Evolutionary conservation across 1,140 invertebrate species (phyloP).

Genomic region (Choristoneura fumiferana): DNA sequence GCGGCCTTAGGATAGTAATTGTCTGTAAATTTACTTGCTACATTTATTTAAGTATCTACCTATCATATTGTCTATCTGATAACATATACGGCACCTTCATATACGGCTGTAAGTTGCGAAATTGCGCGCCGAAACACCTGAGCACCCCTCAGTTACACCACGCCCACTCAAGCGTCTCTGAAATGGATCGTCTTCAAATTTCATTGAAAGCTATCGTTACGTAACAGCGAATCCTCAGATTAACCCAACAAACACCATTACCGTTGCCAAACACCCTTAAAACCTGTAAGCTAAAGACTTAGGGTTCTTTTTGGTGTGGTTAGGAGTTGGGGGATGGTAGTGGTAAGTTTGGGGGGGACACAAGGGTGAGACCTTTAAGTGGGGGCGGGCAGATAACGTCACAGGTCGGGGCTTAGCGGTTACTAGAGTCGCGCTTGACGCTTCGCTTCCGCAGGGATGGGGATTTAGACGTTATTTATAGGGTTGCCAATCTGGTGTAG

Average conservation of each 20-base stretch:
- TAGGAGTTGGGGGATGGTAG: background rate
- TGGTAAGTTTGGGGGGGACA: slow-evolving; percentile 21
- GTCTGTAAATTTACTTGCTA: no score
- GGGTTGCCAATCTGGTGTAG: slow-evolving; percentile 37
- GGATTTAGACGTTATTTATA: slow-evolving; percentile 55
- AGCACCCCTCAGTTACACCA: background rate
- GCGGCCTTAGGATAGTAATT: no score
- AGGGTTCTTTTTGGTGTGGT: slow-evolving; percentile 21
- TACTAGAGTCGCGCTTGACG: slow-evolving; percentile 66
- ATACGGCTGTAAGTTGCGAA: no score
- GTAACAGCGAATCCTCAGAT: slow-evolving; percentile 40
- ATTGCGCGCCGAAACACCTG: no score
- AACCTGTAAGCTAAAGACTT: background rate
- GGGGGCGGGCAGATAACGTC: slow-evolving; percentile 55
- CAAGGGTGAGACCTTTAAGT: slow-evolving; percentile 34
- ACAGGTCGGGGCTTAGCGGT: slow-evolving; percentile 66
- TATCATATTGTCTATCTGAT: no score
- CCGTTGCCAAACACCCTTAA: background rate
- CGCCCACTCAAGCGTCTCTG: slow-evolving; percentile 12
- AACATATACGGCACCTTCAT: no score
- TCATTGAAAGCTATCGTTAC: slow-evolving; percentile 39
- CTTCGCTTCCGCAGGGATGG: slow-evolving; percentile 54
- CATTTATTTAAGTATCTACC: no score
- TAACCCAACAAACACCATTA: slow-evolving; percentile 26
- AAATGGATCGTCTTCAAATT: slow-evolving; percentile 20